Evolutionary conservation across 2,113 vertebrate species (phyloP).

Genomic region (Penelope pileata): DNA sequence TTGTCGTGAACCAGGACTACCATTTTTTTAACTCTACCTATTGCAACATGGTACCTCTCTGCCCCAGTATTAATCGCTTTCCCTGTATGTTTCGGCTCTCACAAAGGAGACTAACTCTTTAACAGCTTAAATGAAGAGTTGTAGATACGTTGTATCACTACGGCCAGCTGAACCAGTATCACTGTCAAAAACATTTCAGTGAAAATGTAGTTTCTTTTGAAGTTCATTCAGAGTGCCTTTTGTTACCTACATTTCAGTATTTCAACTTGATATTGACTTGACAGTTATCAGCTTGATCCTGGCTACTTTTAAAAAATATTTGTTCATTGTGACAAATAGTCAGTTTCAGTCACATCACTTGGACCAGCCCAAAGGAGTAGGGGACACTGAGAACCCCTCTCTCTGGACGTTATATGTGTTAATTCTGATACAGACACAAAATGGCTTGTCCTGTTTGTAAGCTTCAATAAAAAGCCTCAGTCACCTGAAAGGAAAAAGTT

Average conservation of each 20-base stretch:
- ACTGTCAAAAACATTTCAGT: not conserved
- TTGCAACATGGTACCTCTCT: too few relatives aligned
- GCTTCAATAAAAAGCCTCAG: not conserved
- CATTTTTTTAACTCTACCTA: not conserved
- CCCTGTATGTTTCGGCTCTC: not conserved
- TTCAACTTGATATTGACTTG: not conserved
- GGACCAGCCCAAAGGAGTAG: not conserved
- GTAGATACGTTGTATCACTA: not conserved
- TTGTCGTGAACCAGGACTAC: not conserved
- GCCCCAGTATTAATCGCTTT: not conserved
- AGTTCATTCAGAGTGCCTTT: not conserved
- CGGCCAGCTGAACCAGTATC: not conserved
- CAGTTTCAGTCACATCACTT: not conserved
- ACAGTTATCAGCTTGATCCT: not conserved
- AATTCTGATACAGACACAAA: not conserved
- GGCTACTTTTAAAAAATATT: not conserved
- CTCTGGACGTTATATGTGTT: fast-evolving
- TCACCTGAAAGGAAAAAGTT: not conserved
- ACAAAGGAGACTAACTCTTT: not conserved
- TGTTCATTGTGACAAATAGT: not conserved
- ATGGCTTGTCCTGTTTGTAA: not conserved
- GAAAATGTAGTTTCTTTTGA: not conserved
- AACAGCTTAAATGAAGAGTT: not conserved
- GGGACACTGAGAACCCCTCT: not conserved
- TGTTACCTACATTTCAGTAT: not conserved